Conservation (phyloP, 35 echinoderm and acorn worm species). For the Ptychodera flava region DNA sequence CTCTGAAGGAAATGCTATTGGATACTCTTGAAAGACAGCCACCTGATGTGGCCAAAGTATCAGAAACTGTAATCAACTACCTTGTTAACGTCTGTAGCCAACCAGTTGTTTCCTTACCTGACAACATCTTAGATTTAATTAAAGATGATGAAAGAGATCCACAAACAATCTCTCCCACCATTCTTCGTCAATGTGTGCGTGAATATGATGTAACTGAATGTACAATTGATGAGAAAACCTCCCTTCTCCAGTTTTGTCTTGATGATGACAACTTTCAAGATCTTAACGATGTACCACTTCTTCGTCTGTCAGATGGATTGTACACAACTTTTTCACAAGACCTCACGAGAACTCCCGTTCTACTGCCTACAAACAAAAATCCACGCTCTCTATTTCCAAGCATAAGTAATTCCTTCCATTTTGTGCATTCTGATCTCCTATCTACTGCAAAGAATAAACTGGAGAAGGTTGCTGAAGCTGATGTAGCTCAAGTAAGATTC, state of each 20-base stretch:
- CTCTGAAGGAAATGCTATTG: background rate
- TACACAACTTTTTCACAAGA: background rate
- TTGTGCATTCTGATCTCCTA: background rate
- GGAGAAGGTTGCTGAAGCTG: background rate
- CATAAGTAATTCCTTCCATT: background rate
- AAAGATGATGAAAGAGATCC: background rate
- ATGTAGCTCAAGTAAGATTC: background rate
- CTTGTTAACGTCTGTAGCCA: background rate
- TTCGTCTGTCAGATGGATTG: background rate
- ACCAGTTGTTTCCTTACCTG: background rate
- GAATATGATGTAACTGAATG: background rate
- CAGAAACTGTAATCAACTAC: background rate
- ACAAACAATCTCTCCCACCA: constrained; percentile 9
- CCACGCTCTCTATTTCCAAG: background rate
- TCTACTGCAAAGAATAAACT: background rate
- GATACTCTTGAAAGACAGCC: background rate
- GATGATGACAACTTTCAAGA: background rate
- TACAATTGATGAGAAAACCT: background rate
- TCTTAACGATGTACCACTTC: background rate
- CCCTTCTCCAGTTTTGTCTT: background rate
- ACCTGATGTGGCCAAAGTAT: background rate
- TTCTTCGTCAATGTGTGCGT: constrained; percentile 6
- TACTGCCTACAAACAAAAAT: background rate
- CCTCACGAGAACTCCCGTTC: background rate
- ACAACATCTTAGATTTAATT: constrained; percentile 16